Evolutionary conservation across 2,113 vertebrate species (phyloP).

Genomic region (Scatophagus argus): DNA sequence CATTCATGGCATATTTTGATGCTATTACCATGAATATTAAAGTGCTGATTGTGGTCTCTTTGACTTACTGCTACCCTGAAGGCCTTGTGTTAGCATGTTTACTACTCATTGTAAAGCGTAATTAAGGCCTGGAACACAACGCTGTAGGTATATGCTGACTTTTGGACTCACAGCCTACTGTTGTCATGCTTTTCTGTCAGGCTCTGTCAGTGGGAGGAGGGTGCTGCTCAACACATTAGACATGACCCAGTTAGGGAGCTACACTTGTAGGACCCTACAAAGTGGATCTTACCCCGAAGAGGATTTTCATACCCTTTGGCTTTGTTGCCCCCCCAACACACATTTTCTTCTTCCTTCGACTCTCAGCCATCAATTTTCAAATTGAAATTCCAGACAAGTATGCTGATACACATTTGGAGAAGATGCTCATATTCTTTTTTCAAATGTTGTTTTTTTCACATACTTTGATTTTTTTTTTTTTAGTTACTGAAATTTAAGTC

Average conservation of each 20-base stretch:
- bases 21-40: constrained; percentile 58
- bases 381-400: constrained; percentile 40
- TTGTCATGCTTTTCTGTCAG: constrained; percentile 48
- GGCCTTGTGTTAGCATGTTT: constrained; percentile 41
- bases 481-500: background rate
- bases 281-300: constrained; percentile 64
- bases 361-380: constrained; percentile 24
- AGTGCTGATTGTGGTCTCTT: constrained; percentile 25
- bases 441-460: background rate
- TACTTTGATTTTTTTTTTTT: constrained; percentile 4
- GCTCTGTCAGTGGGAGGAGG: constrained; percentile 51
- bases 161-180: constrained; percentile 40
- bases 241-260: constrained; percentile 76
- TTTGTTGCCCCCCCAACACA: constrained; percentile 49
- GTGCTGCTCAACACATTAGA: constrained; percentile 66
- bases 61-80: constrained; percentile 45
- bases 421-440: constrained; percentile 2
- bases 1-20: constrained; percentile 69
- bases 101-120: constrained; percentile 57
- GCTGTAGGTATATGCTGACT: constrained; percentile 46
- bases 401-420: background rate
- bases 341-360: constrained; percentile 25
- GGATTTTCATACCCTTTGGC: constrained; percentile 57
- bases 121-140: constrained; percentile 22
- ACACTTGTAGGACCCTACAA: constrained; percentile 61